These are phyloP conservation scores for Lethrus apterus DNA, from an alignment of 1,140 invertebrate genomes.

Conservation along the genomic window DNA sequence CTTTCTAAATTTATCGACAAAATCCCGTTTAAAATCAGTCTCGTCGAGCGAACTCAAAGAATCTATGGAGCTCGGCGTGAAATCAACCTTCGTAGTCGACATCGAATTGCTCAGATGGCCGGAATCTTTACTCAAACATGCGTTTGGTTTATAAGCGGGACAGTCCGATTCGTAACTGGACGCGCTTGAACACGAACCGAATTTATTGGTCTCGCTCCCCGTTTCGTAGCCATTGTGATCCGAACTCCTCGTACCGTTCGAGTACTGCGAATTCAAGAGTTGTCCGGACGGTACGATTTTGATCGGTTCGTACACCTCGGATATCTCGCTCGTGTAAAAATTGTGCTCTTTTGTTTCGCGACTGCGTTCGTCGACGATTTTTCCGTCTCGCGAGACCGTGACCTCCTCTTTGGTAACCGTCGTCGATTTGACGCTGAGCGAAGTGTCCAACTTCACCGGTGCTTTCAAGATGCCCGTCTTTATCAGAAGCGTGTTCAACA, in stretches of 20 bases:
- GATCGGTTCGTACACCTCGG: conserved; percentile 62
- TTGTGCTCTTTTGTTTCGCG: conserved; percentile 68
- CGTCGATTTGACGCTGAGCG: conserved; percentile 63
- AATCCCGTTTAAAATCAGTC: conserved; percentile 31
- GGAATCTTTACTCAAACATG: conserved; percentile 37
- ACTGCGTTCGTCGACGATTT: conserved; percentile 62
- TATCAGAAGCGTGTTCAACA: conserved; percentile 64
- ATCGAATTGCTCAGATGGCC: conserved; percentile 34
- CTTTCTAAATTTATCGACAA: conserved; percentile 34
- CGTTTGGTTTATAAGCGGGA: conserved; percentile 20
- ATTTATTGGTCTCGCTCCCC: conserved; percentile 28
- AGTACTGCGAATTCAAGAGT: conserved; percentile 30
- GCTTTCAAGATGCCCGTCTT: conserved; percentile 59
- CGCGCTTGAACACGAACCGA: conserved; percentile 34
- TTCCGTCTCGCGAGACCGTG: conserved; percentile 59
- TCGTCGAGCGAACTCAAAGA: conserved; percentile 40
- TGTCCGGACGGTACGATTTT: conserved; percentile 44
- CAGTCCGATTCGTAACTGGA: conserved; percentile 39
- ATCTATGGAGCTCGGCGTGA: conserved; percentile 36
- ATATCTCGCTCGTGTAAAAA: conserved; percentile 59
- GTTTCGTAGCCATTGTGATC: conserved; percentile 26
- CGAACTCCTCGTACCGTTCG: conserved; percentile 22
- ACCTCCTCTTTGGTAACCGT: conserved; percentile 68
- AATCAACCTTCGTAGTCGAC: conserved; percentile 36
- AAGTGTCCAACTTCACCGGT: conserved; percentile 65